Conservation (phyloP, 2,888 invertebrate species). For the Colletes collaris region DNA sequence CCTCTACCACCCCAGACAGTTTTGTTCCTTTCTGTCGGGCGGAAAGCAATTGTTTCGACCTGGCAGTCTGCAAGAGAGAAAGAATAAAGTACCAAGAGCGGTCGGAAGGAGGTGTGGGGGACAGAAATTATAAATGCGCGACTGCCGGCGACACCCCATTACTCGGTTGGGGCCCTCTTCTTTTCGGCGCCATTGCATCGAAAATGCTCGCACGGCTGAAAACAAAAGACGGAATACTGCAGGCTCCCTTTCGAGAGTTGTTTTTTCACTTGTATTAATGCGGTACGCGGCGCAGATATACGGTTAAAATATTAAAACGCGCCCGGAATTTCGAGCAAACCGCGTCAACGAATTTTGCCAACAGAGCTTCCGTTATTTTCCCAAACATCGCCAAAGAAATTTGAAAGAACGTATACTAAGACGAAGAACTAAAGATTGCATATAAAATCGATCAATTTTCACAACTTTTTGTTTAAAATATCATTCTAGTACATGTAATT, state of each 20-base stretch:
- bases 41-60: conserved; percentile 72
- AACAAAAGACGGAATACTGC: conserved; percentile 61
- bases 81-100: conserved; percentile 61
- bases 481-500: too few relatives aligned
- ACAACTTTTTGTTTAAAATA: neutral
- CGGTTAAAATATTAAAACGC: conserved; percentile 60
- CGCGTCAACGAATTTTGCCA: conserved; percentile 5
- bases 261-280: conserved; percentile 55
- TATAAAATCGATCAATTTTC: neutral
- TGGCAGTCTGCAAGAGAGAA: conserved; percentile 62
- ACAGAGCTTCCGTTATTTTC: neutral
- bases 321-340: conserved; percentile 29
- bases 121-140: conserved; percentile 75
- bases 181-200: conserved; percentile 71
- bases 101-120: conserved; percentile 39
- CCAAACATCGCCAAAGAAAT: conserved; percentile 22
- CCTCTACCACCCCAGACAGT: conserved; percentile 64
- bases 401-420: neutral
- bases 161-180: conserved; percentile 66
- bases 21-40: conserved; percentile 69
- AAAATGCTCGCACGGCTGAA: conserved; percentile 65
- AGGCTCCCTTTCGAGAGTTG: conserved; percentile 52
- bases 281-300: conserved; percentile 48
- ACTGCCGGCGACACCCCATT: conserved; percentile 75
- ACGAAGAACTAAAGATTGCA: neutral